Percentiles rank a stretch among this genome's conserved stretches.
phyloP scores from a whole-genome alignment of 2,113 vertebrate genomes.

The Crypturellus undulatus region DNA sequence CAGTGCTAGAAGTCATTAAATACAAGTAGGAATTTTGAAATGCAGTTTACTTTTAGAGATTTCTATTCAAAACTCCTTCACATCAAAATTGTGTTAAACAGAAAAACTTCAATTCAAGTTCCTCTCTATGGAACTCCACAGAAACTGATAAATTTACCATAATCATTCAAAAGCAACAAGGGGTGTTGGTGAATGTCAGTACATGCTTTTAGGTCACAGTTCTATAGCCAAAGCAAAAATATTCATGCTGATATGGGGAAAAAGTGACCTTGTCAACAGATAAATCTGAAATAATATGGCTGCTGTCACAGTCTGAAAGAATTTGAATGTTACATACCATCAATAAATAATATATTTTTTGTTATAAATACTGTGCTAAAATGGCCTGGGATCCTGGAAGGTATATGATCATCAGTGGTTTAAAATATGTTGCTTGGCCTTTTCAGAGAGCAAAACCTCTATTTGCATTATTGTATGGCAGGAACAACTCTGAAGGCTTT shows the following conservation, averaged over 20 bases:
- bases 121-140: not conserved
- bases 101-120: not conserved
- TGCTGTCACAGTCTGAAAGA: not conserved
- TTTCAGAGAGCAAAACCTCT: not conserved
- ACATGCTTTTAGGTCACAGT: not conserved
- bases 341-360: not conserved
- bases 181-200: not conserved
- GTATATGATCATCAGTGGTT: not conserved
- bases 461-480: not conserved
- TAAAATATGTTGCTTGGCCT: not conserved
- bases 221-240: not conserved
- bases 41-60: not conserved
- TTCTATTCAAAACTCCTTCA: not conserved
- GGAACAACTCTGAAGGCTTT: not conserved
- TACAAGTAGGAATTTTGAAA: not conserved
- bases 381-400: not conserved
- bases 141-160: not conserved
- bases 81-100: not conserved
- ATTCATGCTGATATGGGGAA: not conserved
- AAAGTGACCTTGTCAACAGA: not conserved
- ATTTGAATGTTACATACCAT: not conserved
- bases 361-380: not conserved
- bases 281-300: not conserved
- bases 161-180: not conserved
- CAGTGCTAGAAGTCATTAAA: slow-evolving; percentile 32